Base-by-base conservation (phyloP, 2,888 invertebrate genomes). In the Brachyopa scutellaris region DNA sequence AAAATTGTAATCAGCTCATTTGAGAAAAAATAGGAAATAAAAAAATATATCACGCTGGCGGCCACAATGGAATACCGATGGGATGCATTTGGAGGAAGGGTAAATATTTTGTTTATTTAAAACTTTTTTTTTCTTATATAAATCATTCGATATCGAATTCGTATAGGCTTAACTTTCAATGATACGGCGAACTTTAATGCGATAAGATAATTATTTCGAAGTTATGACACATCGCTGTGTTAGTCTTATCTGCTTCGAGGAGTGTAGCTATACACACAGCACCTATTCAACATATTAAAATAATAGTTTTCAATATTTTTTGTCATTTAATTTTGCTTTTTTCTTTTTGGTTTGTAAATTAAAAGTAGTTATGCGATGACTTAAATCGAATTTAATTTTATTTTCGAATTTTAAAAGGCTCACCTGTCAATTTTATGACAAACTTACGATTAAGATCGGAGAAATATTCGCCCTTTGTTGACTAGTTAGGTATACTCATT, bases 51-150 rank as follows among this genome's bases (percentile, higher is more conserved):
- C 2, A 38, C 45, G 5, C 3, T 29, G 21, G n/a, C 38, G 8
- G 42, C 29, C 23, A 36, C 40, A 51, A 66, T 72, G 79, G 73
- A 79, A 73, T 79, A 73, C 9, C 79, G 61, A 6, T 79, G 79
- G 79, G 45, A 61, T 29, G 47, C 66, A 47, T 61, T 40, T 19
- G 73, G 79, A 8, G 79, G 79, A 59, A 47, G 66, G 79, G 79
- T 79, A 79, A 72, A 23, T 47, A 29, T 3, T 49, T 19, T 36
- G 11, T 51, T 11, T 23, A 42, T 13, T 21, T 31, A 45, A 33
- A 11, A 7, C 19, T 15, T 11, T 15, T 45, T 17, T 55, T 55
- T 40, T 19, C 7, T 40, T 15, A 42, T 7, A 42, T 31, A 38
- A 66, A 33, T 36, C 61, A 13, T 59, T 45, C 21, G 5, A 17